Percentiles rank a stretch among this genome's conserved stretches.
These are phyloP conservation scores for Rhincodon typus DNA, from an alignment of 2,797 vertebrate species.

Conservation along the genomic window DNA sequence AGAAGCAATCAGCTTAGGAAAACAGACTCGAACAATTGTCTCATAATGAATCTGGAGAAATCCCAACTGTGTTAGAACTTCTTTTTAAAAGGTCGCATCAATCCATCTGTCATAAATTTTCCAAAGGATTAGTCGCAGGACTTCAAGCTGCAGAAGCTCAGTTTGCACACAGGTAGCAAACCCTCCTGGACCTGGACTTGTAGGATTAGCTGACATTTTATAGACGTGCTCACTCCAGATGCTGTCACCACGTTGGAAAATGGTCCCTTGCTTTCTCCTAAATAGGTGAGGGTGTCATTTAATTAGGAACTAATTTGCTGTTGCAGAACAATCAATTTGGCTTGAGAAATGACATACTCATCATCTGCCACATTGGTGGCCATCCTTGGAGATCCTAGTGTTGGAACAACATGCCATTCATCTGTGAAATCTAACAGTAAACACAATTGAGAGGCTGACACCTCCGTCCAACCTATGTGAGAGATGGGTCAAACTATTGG, in stretches of 20 bases:
- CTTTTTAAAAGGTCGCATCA: background rate
- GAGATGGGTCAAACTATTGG: background rate
- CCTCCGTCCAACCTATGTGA: background rate
- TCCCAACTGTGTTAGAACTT: background rate
- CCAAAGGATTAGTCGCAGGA: background rate
- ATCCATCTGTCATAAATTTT: conserved; percentile 16
- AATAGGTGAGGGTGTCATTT: background rate
- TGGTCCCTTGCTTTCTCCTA: background rate
- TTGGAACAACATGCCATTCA: background rate
- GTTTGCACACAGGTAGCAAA: background rate
- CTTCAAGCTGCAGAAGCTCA: background rate
- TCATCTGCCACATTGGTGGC: background rate
- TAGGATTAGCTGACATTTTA: background rate
- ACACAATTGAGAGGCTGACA: background rate
- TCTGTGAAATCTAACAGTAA: background rate
- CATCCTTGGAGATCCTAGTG: background rate
- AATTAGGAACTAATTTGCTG: background rate
- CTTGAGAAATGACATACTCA: background rate
- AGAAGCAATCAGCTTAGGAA: conserved; percentile 5
- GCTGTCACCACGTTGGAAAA: background rate
- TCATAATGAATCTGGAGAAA: conserved; percentile 10
- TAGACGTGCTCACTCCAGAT: background rate
- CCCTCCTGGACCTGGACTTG: background rate
- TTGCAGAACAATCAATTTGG: background rate
- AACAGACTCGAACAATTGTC: conserved; percentile 3